These are phyloP conservation scores for Auanema freiburgensis DNA, from an alignment of 2,888 invertebrate species.

Conservation along the genomic window DNA sequence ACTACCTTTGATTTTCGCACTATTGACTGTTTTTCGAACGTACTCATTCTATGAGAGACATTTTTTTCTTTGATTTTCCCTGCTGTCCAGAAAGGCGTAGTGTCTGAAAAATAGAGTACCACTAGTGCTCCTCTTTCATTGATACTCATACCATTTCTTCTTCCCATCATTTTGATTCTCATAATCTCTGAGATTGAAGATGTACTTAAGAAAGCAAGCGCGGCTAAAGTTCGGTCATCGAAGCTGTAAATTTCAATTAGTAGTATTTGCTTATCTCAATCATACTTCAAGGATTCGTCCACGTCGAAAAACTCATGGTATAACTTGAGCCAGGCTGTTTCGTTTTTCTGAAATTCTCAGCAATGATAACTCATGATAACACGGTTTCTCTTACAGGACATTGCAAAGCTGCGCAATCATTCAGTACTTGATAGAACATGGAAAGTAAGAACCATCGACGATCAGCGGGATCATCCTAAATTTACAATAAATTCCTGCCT, in stretches of 20 bases:
- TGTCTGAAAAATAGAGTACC: conserved; percentile 8
- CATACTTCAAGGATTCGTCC: conserved; percentile 22
- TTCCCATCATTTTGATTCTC: conserved; percentile 32
- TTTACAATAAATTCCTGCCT: too few relatives aligned
- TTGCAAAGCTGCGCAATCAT: conserved; percentile 47
- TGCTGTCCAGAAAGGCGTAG: conserved; percentile 27
- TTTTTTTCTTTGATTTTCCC: conserved; percentile 9
- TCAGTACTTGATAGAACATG: conserved; percentile 43
- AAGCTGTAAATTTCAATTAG: conserved; percentile 3
- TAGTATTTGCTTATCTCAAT: neutral
- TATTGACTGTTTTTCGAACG: conserved; percentile 11
- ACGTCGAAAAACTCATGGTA: conserved; percentile 42
- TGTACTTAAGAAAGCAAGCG: conserved; percentile 47
- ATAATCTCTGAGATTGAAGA: conserved; percentile 37
- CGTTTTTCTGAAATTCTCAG: conserved; percentile 35
- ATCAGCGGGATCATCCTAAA: conserved; percentile 3
- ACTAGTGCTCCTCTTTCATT: neutral
- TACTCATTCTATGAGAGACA: conserved; percentile 6
- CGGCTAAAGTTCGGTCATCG: conserved; percentile 46
- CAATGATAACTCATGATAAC: conserved; percentile 13
- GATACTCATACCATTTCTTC: conserved; percentile 28
- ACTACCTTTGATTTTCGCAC: conserved; percentile 13
- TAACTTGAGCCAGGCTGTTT: conserved; percentile 25
- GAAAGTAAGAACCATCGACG: conserved; percentile 17
- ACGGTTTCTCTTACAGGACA: conserved; percentile 23